Evolutionary conservation across 1,140 invertebrate species (phyloP), one percentile per base, ranked within the genome.

Genomic region (Macrobrachium rosenbergii): DNA sequence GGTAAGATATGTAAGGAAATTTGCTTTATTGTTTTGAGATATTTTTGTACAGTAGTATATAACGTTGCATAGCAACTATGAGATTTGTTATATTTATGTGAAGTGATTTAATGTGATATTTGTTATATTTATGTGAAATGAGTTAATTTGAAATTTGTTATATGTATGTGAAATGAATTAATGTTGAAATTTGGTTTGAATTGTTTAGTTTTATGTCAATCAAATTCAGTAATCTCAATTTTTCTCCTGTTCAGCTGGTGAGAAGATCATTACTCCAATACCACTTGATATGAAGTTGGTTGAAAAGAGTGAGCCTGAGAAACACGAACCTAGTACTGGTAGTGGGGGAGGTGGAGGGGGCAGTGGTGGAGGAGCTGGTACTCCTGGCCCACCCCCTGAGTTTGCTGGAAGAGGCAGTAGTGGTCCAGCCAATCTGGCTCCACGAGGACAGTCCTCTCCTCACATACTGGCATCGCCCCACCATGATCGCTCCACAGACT

Each of bases 381-480:
- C 52, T 52, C 52, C 52, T 52, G 52, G 52, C 12, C 52, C 52
- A 52, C 52, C 52, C 52, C 52, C 78, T 19, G 78, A 85, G 1
- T 85, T 78, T 28, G 67, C 78, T 67, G 6, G 84, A 23, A 37
- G 83, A 58, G 37, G 81, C 5, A 72, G 64, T 45, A 76, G 83
- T 21, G 62, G 84, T 23, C 23, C 83, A n/a, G 52, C 88, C 23
- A 78, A 79, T 45, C 72, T 89, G 8, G 83, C 82, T 28, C 81
- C 88, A 2, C 84, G 82, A 43, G 83, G 87, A 16, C 82, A 82
- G 43, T 81, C 89, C 16, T 85, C 89, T 14, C 84, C 89, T 45
- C 89, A 88, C 28, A 78, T 88, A 16, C 80, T 89, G 60, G 80
- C 89, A 23, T 86, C 88, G 16, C 87, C 89, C 14, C 88, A 89